These are phyloP conservation scores for Clitarchus hookeri DNA, from an alignment of 2,888 invertebrate genomes.

Conservation along the genomic window DNA sequence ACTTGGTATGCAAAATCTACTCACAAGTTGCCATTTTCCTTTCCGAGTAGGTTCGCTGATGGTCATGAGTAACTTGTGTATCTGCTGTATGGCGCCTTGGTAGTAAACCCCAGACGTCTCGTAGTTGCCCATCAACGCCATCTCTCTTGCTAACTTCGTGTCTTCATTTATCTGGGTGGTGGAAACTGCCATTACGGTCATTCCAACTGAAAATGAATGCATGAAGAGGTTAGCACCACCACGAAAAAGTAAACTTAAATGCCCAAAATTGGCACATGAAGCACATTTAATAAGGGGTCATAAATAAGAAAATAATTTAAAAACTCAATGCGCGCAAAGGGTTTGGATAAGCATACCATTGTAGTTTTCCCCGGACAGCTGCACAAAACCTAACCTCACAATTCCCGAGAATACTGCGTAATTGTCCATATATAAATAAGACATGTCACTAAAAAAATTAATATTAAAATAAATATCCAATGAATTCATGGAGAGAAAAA, in stretches of 20 bases:
- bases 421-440: no score
- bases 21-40: constrained; percentile 88
- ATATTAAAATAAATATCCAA: no score
- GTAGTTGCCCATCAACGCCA: constrained; percentile 93
- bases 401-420: no score
- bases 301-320: background rate
- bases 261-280: no score
- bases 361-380: background rate
- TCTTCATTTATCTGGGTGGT: constrained; percentile 93
- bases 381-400: background rate
- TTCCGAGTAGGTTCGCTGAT: constrained; percentile 81
- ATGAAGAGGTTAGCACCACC: background rate
- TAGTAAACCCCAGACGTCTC: constrained; percentile 93
- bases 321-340: no score
- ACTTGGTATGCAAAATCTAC: constrained; percentile 44
- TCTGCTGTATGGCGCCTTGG: constrained; percentile 89
- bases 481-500: no score
- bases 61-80: constrained; percentile 79
- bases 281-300: background rate
- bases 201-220: constrained; percentile 47
- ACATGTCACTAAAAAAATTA: no score
- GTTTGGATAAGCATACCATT: background rate
- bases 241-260: no score
- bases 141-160: constrained; percentile 92
- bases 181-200: constrained; percentile 78